Evolutionary conservation across 2,888 invertebrate species (phyloP), one percentile per base, ranked within the genome.

Genomic region (Apodemia duryi): DNA sequence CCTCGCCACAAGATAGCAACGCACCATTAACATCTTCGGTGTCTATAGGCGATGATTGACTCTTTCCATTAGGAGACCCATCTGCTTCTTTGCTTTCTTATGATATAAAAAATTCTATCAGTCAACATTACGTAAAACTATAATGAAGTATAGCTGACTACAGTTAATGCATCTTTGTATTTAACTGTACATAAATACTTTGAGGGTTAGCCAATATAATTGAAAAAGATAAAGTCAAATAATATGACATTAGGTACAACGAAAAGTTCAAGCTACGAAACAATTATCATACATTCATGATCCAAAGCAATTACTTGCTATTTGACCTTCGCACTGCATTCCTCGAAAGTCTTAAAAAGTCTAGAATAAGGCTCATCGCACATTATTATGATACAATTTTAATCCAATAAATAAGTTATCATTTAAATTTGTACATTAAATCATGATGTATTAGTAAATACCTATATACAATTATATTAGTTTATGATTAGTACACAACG

Each of bases 261-360:
- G 29, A 57, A 57, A 52, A 57, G 57, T 57, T 57, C 57, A 57
- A 57, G 57, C 28, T 57, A 57, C 57, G 32, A 57, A 57, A 29
- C 57, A 32, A 57, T 57, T 57, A 29, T 57, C 57, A 57, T 57
- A 57, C 57, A 57, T 29, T 57, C 57, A 57, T 57, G 57, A 57
- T 29, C 57, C 57, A 29, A 28, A 57, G 32, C 57, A 29, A 57
- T 57, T 29, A 57, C 57, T 57, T 5, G 57, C 57, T 6, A 29
- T 29, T 32, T 57, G 57, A 57, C 57, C 57, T 52, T 57, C 57
- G 32, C 57, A 29, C 57, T 13, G 29, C 32, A 57, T 57, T 57
- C 57, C 57, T 57, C 5, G 6, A 32, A 29, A 32, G 29, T 57
- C 57, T 29, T 11, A 32, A 13, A 57, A 32, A 29, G 13, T 57